These are phyloP conservation scores for Trachurus trachurus DNA, from an alignment of 2,797 vertebrate species.

Conservation along the genomic window DNA sequence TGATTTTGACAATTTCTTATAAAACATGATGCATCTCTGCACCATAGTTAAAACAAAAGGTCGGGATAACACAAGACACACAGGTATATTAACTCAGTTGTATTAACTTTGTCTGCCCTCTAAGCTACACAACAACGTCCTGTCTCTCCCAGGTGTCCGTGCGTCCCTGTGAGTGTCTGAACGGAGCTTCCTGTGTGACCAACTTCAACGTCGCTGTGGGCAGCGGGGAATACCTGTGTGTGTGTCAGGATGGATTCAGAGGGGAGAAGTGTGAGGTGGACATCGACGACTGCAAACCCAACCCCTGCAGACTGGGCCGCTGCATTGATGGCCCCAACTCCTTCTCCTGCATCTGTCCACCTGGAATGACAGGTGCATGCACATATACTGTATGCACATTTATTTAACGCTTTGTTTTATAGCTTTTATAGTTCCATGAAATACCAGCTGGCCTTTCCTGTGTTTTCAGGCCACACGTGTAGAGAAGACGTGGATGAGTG, in stretches of 20 bases:
- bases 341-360: slow-evolving; percentile 90
- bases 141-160: slow-evolving; percentile 86
- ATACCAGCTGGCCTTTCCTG: background rate
- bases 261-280: slow-evolving; percentile 88
- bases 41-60: too few relatives aligned
- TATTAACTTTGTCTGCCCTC: too few relatives aligned
- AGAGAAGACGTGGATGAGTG: slow-evolving; percentile 92
- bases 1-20: too few relatives aligned
- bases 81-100: too few relatives aligned
- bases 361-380: slow-evolving; percentile 84
- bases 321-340: slow-evolving; percentile 87
- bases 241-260: slow-evolving; percentile 87
- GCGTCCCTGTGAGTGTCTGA: slow-evolving; percentile 89
- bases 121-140: background rate
- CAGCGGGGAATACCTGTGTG: slow-evolving; percentile 87
- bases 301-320: slow-evolving; percentile 88
- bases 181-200: slow-evolving; percentile 89
- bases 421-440: background rate
- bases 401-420: background rate
- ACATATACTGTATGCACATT: too few relatives aligned
- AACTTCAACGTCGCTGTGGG: slow-evolving; percentile 81
- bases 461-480: slow-evolving; percentile 82
- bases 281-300: slow-evolving; percentile 87
- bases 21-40: too few relatives aligned
- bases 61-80: too few relatives aligned